Percentiles rank a stretch among this genome's conserved stretches.
Evolutionary conservation across 2,113 vertebrate species (phyloP).

Genomic region (Ahaetulla prasina): DNA sequence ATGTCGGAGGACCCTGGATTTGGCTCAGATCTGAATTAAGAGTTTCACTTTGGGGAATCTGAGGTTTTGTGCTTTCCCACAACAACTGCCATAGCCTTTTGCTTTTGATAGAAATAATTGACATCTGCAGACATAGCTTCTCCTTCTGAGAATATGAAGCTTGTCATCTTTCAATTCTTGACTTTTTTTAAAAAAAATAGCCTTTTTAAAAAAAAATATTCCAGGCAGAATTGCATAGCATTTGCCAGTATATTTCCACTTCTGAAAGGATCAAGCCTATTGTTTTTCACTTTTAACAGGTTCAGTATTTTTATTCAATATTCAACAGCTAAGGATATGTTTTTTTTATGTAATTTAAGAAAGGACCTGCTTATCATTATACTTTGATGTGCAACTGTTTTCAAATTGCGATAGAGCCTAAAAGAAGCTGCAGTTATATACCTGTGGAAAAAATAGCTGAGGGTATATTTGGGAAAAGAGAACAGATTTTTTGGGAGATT

Average conservation of each 20-base stretch:
- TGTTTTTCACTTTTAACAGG: background rate
- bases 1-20: background rate
- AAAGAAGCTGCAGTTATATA: background rate
- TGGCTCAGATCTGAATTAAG: background rate
- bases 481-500: background rate
- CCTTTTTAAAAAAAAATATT: background rate
- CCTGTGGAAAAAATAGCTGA: background rate
- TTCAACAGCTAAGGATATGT: background rate
- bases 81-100: background rate
- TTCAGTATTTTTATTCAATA: background rate
- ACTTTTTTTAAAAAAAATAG: background rate
- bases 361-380: background rate
- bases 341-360: background rate
- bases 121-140: background rate
- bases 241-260: background rate
- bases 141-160: background rate
- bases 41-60: background rate
- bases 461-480: background rate
- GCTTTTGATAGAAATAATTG: background rate
- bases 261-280: background rate
- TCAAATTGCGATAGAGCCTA: background rate
- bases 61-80: background rate
- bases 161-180: background rate
- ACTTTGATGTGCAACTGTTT: background rate
- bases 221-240: background rate